A percentile compares a stretch with the other conserved stretches of the same genome.
Evolutionary conservation across 1,140 invertebrate genomes (phyloP).

Genomic region (Bombus pyrosoma): DNA sequence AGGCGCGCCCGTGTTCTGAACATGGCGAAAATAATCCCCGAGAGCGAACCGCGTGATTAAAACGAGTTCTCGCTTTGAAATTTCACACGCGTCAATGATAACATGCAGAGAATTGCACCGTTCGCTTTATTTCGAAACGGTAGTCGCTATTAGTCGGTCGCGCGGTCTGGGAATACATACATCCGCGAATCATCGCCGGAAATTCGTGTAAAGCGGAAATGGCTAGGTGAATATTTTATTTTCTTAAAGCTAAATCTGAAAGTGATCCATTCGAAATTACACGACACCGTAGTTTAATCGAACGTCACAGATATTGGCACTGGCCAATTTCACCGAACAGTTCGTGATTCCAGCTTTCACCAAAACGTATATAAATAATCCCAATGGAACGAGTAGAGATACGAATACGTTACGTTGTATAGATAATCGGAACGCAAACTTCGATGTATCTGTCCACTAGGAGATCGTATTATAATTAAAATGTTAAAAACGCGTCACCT

Average conservation of each 20-base stretch:
- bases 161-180: conserved; percentile 38
- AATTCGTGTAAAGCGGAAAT: conserved; percentile 3
- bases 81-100: conserved; percentile 37
- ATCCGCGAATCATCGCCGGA: not conserved
- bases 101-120: conserved; percentile 20
- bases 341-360: not conserved
- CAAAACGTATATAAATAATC: not conserved
- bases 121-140: conserved; percentile 10
- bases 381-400: not conserved
- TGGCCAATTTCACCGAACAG: conserved; percentile 12
- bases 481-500: not conserved
- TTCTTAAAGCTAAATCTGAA: not conserved
- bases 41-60: conserved; percentile 37
- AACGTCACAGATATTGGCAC: not conserved
- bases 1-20: conserved; percentile 13
- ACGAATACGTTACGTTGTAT: not conserved
- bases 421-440: not conserved
- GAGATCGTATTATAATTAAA: not conserved
- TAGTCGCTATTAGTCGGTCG: conserved; percentile 26
- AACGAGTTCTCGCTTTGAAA: conserved; percentile 36
- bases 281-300: not conserved
- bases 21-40: conserved; percentile 55
- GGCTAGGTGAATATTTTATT: conserved; percentile 23
- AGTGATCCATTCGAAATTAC: conserved; percentile 2
- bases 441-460: not conserved